Evolutionary conservation across 2,797 vertebrate species (phyloP), one percentile per base, ranked within the genome.

Genomic region (Caiman crocodilus): DNA sequence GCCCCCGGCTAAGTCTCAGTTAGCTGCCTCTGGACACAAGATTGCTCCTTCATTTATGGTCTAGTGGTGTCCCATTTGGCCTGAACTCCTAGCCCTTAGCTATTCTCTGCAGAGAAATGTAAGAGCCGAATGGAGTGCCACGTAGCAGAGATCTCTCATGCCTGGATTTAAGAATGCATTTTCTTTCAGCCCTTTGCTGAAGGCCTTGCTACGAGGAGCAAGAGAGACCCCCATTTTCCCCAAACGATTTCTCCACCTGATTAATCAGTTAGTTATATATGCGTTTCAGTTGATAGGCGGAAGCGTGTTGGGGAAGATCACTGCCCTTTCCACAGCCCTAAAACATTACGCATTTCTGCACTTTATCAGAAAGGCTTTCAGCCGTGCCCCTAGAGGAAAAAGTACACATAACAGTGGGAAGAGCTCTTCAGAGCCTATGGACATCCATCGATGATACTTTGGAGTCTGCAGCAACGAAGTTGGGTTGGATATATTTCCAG

Each of bases 391-490:
- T 89, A 9, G 10, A 91, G 64, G 30, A 87, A 84, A 84, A 75
- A 26, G 79, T 88, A 90, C 77, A 4, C 1, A 80, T 94, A 87
- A 50, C 82, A 92, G 26, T 89, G 81, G 67, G 79, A 79, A 95
- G 83, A 79, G 82, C 84, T 14, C 79, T 81, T 55, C 91, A 81
- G 88, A 92, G 77, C 9, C 85, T 59, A 60, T 21, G 3, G 86
- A 90, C 73, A 50, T 82, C 85, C 73, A 50, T 82, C 85, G 67
- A 86, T 84, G 32, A 82, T 82, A 82, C 90, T 83, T 90, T 74
- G 23, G 85, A 83, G 59, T 83, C 14, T 14, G 92, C 88, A 92
- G 94, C 87, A 90, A 96, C 95, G 96, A 32, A 96, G 67, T 89
- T 96, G 93, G 90, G 90, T 88, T 14, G 23, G 87, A n/a, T 30